Percentiles rank a stretch among this genome's conserved stretches.
Conservation (phyloP, 2,888 invertebrate genomes). For the Pelosia muscerda region DNA sequence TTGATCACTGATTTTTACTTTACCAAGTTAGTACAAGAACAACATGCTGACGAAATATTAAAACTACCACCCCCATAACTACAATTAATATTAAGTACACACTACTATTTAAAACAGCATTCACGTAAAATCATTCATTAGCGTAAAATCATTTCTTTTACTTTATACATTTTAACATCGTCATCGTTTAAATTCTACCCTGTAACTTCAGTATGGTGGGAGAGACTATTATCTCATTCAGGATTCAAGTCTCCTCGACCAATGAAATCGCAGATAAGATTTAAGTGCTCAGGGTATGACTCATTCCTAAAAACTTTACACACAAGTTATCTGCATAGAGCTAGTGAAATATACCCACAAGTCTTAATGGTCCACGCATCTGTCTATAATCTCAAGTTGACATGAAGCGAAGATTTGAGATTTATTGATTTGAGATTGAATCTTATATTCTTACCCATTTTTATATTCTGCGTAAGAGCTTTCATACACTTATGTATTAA, state of each 20-base stretch:
- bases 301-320: too few species aligned
- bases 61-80: not conserved
- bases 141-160: not conserved
- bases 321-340: too few species aligned
- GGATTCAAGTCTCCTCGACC: too few species aligned
- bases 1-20: not conserved
- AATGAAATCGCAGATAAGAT: too few species aligned
- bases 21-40: not conserved
- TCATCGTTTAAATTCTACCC: not conserved
- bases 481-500: not conserved
- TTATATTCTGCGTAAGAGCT: not conserved
- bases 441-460: not conserved
- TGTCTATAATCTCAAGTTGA: too few species aligned
- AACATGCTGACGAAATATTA: constrained; percentile 1
- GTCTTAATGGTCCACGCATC: too few species aligned
- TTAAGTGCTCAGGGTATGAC: too few species aligned
- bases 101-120: not conserved
- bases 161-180: not conserved
- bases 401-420: too few species aligned
- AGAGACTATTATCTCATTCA: too few species aligned
- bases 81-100: not conserved
- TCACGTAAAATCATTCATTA: too few species aligned
- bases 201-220: not conserved
- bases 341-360: too few species aligned
- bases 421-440: not conserved